Evolutionary conservation across 2,888 invertebrate genomes (phyloP), one percentile per base, ranked within the genome.

Genomic region (Auanema sp.): DNA sequence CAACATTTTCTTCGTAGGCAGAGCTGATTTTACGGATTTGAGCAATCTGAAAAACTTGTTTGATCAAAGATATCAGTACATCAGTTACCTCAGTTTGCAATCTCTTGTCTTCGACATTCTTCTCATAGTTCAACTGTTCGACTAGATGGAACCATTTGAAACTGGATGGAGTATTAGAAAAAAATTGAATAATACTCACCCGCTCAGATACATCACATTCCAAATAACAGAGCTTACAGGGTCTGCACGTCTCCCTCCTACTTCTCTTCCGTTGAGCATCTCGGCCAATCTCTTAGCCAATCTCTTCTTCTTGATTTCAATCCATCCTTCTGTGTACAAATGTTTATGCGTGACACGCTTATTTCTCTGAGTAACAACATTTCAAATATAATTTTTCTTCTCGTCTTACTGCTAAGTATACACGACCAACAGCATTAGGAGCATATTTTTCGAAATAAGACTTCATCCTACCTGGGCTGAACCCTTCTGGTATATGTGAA

Each of bases 131-230:
- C 74, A 97, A 86, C 75, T 94, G 88, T 86, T 97, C 97, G 84
- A 91, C 92, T 49, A 98, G 87, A 85, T 98, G 95, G 33, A 90
- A 88, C 97, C 97, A 98, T 85, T 95, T 95, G 84, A 97, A 97
- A 73, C 91, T 89, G 68, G 43, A 85, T 64, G 6, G 21, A 50
- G 12, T 1, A 47, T 47, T 6, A n/a, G 23, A 52, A 59, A 16
- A 14, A 40, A 24, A 16, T 10, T 23, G 49, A 57, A 47, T 4
- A 25, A 14, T 41, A 50, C 75, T 77, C 84, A 89, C 89, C 88
- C 89, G 2, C 92, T 90, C 71, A 97, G 88, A 85, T 96, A 98
- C 85, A 96, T 97, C 71, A 97, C 91, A 83, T 91, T 93, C 98
- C 98, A 98, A 47, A 94, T 88, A 84, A 90, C 89, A 77, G 94